Evolutionary conservation across 2,797 vertebrate genomes (phyloP).

Genomic region (Alectoris magna): DNA sequence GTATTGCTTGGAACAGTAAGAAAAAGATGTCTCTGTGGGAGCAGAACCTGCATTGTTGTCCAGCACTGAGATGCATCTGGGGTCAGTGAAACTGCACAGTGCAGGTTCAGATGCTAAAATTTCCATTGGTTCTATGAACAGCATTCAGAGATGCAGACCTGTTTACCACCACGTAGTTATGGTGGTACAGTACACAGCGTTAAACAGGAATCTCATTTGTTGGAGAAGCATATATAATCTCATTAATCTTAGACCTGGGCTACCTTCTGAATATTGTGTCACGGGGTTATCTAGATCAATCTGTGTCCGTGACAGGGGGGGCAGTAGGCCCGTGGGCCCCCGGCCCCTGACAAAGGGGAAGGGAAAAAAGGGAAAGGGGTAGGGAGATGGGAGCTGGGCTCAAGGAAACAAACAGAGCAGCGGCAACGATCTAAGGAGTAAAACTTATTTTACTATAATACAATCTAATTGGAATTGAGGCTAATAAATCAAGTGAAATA

Average conservation of each 20-base stretch:
- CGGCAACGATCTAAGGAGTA: too few species aligned
- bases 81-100: neutral
- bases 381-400: too few species aligned
- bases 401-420: too few species aligned
- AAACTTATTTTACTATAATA: too few species aligned
- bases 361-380: too few species aligned
- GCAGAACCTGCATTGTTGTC: neutral
- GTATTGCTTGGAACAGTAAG: neutral
- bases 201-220: neutral
- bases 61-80: neutral
- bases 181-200: neutral
- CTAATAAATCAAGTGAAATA: too few species aligned
- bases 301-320: too few species aligned
- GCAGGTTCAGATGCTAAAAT: neutral
- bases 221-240: neutral
- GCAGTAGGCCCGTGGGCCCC: too few species aligned
- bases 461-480: too few species aligned
- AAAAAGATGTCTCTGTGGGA: neutral
- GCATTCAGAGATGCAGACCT: neutral
- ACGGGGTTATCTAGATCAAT: too few species aligned
- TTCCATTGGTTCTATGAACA: neutral
- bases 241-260: neutral
- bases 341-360: too few species aligned
- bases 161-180: neutral
- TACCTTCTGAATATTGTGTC: neutral